Evolutionary conservation across 2,113 vertebrate species (phyloP).

Genomic region (Plestiodon gilberti): DNA sequence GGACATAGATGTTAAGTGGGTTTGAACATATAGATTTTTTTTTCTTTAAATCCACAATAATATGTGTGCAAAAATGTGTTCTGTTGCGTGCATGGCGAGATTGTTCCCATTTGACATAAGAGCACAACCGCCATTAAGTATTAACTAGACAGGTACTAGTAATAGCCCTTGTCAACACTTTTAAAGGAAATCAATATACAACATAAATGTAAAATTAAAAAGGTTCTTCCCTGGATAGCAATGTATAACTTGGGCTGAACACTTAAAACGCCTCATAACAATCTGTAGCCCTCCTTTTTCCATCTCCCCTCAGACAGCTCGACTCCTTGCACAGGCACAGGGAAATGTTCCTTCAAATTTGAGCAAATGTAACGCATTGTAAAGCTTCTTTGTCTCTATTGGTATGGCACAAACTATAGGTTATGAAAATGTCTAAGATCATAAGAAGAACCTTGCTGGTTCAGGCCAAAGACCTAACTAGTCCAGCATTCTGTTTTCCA

Average conservation of each 20-base stretch:
- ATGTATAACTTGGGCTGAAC: slow-evolving; percentile 30
- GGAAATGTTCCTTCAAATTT: background rate
- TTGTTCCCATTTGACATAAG: background rate
- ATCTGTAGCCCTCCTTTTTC: background rate
- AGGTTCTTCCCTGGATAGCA: slow-evolving; percentile 47
- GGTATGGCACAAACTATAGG: background rate
- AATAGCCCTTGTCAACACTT: slow-evolving; percentile 33
- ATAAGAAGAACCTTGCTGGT: too few species aligned
- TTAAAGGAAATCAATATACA: slow-evolving; percentile 60
- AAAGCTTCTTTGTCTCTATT: background rate
- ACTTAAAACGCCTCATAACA: background rate
- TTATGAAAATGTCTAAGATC: background rate
- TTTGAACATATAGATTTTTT: slow-evolving; percentile 25
- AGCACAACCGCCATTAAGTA: background rate
- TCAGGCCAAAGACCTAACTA: too few species aligned
- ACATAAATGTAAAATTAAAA: slow-evolving; percentile 67
- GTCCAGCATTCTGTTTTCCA: too few species aligned
- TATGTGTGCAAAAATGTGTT: background rate
- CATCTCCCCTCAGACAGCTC: background rate
- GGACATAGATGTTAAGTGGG: slow-evolving; percentile 19
- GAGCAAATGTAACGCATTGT: background rate
- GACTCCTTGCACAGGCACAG: background rate
- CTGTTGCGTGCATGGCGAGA: accelerated
- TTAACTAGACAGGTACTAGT: slow-evolving; percentile 51
- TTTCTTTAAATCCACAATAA: background rate